Base-by-base conservation (phyloP, 35 echinoderm and acorn worm genomes). In the Apostichopus californicus region DNA sequence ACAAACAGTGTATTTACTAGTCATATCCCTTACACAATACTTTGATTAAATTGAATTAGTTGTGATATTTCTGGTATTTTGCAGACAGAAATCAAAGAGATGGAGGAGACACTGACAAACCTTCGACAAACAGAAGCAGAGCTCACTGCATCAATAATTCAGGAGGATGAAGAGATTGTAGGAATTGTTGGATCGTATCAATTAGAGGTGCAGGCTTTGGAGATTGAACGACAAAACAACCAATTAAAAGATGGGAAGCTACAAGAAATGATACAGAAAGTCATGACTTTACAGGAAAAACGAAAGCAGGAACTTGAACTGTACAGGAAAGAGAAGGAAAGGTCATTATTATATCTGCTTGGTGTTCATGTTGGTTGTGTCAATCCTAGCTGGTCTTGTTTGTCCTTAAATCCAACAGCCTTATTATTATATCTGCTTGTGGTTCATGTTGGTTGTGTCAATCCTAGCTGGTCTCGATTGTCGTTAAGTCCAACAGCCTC, bases 51-150 rank as follows among this genome's bases (percentile, higher is more conserved):
- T n/a, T n/a, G n/a, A n/a, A n/a, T n/a, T n/a, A n/a, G n/a, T n/a
- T n/a, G n/a, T n/a, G n/a, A n/a, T n/a, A n/a, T n/a, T n/a, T n/a
- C n/a, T n/a, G n/a, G n/a, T n/a, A n/a, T n/a, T n/a, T n/a, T n/a
- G n/a, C n/a, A n/a, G n/a, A n/a, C n/a, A n/a, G n/a, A n/a, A n/a
- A n/a, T n/a, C n/a, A n/a, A n/a, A n/a, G n/a, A n/a, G n/a, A n/a
- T n/a, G n/a, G n/a, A n/a, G n/a, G n/a, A n/a, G n/a, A n/a, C 22
- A 60, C 21, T 85, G 5, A 8, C 18, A 6, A 85, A 58, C 5
- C 81, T 85, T 6, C 81, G 22, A 8, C 81, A 85, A 85, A 58
- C 54, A 58, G 81, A 85, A 24, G 81, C 7, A 85, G 81, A 85
- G 55, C 55, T 85, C 8, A 12, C 81, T 20, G 54, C 55, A 85